phyloP scores from a whole-genome alignment of 1,140 invertebrate species.

The Globodera rostochiensis region DNA sequence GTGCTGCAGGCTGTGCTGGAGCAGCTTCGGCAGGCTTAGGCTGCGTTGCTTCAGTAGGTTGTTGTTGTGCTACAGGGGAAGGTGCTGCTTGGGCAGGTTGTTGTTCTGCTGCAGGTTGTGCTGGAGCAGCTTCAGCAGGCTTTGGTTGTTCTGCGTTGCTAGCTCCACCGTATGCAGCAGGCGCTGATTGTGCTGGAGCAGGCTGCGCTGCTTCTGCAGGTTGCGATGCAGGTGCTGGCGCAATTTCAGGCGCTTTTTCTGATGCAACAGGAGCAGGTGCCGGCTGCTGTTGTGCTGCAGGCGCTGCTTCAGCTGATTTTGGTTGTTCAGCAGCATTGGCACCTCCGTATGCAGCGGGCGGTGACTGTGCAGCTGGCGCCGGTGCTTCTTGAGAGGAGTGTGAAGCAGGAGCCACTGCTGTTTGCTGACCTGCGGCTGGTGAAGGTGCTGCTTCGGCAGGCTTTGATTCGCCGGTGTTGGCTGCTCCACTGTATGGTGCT shows the following conservation, averaged over 20 bases:
- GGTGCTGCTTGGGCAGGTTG: conserved; percentile 15
- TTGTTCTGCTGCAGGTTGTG: conserved; percentile 3
- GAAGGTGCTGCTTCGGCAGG: conserved; percentile 16
- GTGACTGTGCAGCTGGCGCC: conserved; percentile 3
- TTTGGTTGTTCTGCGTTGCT: not conserved
- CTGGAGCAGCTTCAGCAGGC: conserved; percentile 4
- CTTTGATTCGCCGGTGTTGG: not conserved
- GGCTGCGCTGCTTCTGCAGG: not conserved
- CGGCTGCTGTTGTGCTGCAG: not conserved
- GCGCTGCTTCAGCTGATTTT: conserved; percentile 12
- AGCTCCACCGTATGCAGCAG: conserved; percentile 9
- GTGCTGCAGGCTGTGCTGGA: not conserved
- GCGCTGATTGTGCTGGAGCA: not conserved
- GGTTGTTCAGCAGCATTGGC: conserved; percentile 10
- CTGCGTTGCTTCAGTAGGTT: not conserved
- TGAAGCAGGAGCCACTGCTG: conserved; percentile 13
- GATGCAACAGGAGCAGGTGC: conserved; percentile 3
- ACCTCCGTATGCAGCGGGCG: not conserved
- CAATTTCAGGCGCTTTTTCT: not conserved
- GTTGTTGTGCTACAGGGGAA: not conserved
- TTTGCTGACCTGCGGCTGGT: conserved; percentile 5
- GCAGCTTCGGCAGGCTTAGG: not conserved
- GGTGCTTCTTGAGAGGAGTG: not conserved
- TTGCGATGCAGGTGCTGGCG: not conserved
- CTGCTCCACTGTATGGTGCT: not conserved